These are phyloP conservation scores for Numenius arquata DNA, from an alignment of 2,113 vertebrate genomes.

Conservation along the genomic window DNA sequence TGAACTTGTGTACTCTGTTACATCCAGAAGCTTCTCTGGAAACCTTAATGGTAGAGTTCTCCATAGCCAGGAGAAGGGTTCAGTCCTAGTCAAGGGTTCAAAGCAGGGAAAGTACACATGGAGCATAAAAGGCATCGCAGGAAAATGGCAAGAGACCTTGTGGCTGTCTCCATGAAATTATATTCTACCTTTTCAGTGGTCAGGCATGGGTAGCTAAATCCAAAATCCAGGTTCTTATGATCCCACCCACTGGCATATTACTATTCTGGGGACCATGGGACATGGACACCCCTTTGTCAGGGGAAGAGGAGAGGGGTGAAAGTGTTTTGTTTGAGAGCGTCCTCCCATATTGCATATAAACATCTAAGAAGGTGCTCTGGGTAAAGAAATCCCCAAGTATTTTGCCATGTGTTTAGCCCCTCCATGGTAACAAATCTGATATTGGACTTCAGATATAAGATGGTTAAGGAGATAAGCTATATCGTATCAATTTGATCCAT, in stretches of 20 bases:
- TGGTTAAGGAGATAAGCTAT: background rate
- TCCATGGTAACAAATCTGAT: background rate
- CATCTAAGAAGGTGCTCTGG: background rate
- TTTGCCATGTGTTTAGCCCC: background rate
- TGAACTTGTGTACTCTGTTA: background rate
- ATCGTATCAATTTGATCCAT: background rate
- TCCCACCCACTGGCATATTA: background rate
- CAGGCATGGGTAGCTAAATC: background rate
- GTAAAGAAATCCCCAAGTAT: background rate
- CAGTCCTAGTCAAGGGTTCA: background rate
- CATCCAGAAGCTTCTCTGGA: background rate
- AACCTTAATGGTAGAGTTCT: background rate
- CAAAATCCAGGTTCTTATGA: background rate
- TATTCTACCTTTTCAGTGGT: background rate
- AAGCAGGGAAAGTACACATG: background rate
- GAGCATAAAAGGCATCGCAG: background rate
- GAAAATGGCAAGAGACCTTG: background rate
- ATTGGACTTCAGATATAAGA: background rate
- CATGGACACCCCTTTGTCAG: rapidly evolving
- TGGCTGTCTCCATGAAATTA: background rate
- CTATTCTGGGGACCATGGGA: background rate
- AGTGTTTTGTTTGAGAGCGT: background rate
- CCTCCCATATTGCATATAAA: background rate
- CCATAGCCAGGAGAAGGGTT: background rate
- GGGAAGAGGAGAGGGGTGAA: background rate